phyloP scores from a whole-genome alignment of 2,888 invertebrate genomes.

The Leptinotarsa tumamoca region DNA sequence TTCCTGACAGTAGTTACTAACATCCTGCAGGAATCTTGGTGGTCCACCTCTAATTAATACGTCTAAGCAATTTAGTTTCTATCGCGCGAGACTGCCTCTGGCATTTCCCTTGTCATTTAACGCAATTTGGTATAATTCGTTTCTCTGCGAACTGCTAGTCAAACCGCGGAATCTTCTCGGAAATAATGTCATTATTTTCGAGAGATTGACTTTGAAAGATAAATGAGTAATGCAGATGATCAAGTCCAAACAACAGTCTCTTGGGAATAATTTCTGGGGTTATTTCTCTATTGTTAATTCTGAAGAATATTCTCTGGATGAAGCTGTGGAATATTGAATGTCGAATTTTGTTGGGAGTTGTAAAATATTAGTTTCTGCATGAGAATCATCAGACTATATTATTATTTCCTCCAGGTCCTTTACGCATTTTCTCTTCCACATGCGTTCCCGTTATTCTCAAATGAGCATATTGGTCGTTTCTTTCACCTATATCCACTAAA shows the following conservation, averaged over 20 bases:
- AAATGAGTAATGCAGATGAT: not conserved
- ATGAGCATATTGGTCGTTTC: no score
- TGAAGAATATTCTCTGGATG: no score
- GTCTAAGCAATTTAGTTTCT: conserved; percentile 11
- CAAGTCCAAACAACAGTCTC: not conserved
- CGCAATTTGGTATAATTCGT: conserved; percentile 13
- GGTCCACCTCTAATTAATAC: conserved; percentile 20
- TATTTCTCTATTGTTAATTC: no score
- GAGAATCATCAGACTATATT: no score
- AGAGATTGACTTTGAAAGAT: not conserved
- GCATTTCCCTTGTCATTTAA: conserved; percentile 18
- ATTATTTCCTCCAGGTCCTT: no score
- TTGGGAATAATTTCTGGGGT: no score
- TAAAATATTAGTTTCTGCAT: no score
- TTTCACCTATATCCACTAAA: no score
- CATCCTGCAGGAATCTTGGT: conserved; percentile 17
- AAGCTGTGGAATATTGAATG: no score
- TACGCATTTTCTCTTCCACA: no score
- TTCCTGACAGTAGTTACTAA: conserved; percentile 13
- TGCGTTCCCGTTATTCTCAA: no score
- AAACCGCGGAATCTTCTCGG: conserved; percentile 1
- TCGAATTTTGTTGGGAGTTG: no score
- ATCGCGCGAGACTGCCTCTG: conserved; percentile 1
- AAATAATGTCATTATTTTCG: conserved; percentile 7
- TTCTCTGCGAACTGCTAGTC: not conserved